These are phyloP conservation scores for Centroberyx gerrardi DNA, from an alignment of 2,797 vertebrate genomes.

Conservation along the genomic window DNA sequence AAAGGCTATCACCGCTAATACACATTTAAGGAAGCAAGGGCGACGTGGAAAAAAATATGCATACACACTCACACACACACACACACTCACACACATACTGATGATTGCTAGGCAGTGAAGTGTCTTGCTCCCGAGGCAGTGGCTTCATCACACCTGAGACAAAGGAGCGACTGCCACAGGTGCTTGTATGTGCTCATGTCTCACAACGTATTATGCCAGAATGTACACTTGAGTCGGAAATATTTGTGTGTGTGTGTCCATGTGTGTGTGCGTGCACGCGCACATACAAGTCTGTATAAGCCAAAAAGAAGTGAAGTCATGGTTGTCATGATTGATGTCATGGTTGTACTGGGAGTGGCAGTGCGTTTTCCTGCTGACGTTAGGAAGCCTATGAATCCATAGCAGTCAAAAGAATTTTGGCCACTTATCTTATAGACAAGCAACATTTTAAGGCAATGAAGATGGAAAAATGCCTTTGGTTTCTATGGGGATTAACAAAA, in stretches of 20 bases:
- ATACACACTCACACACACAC: slow-evolving; percentile 12
- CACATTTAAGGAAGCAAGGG: background rate
- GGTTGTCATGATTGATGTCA: slow-evolving; percentile 62
- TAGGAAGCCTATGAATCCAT: slow-evolving; percentile 26
- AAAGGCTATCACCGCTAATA: slow-evolving; percentile 2
- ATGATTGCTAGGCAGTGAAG: background rate
- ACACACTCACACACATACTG: slow-evolving; percentile 8
- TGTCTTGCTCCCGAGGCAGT: background rate
- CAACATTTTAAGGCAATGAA: slow-evolving; percentile 38
- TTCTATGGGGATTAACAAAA: slow-evolving; percentile 48
- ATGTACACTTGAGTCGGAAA: background rate
- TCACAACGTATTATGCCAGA: slow-evolving; percentile 13
- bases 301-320: slow-evolving; percentile 42
- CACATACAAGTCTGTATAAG: slow-evolving; percentile 14
- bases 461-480: slow-evolving; percentile 5
- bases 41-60: background rate
- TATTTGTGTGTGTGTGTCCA: slow-evolving; percentile 40
- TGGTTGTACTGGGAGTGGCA: slow-evolving; percentile 20
- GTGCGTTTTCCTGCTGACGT: slow-evolving; percentile 32
- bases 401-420: slow-evolving; percentile 41
- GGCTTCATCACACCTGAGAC: background rate
- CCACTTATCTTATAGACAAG: slow-evolving; percentile 44
- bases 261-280: slow-evolving; percentile 34
- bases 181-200: slow-evolving; percentile 29
- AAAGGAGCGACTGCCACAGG: background rate